Base-by-base conservation (phyloP, 1,140 invertebrate genomes). In the Drosophila arawakana region DNA sequence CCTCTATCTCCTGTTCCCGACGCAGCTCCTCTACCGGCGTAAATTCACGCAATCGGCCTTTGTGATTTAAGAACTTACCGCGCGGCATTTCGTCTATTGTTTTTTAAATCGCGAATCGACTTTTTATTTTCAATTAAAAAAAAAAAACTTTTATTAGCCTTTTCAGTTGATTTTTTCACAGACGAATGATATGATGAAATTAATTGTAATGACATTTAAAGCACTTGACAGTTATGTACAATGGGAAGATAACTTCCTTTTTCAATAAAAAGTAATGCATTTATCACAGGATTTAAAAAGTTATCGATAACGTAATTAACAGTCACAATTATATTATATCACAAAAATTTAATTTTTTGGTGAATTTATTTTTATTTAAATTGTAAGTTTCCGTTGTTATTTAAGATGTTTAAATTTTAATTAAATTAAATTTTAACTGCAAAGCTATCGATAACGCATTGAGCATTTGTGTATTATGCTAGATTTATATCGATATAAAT, bases 1-100 rank as follows among this genome's bases (percentile, higher is more conserved):
- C 34, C 0, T 74, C 65, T 39, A 50, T 47, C 21, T 72, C 61
- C 2, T 50, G 35, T 8, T 83, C 73, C 7, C 47, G 49, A 60
- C 73, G 63, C 30, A 84, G 11, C 4, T 70, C 57, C 7, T 85
- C 78, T 1, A 61, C 47, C 0, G 81, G 70, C 1, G 81, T 84
- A 9, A 84, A 85, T 59, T 85, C 66, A 7, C 81, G 81, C n/a
- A 21, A 11, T 6, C 62, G 65, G 1, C 81, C 81, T 37, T 84
- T 84, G 49, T 85, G 74, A 37, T 34, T 84, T 0, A 54, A 25
- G 10, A 59, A 65, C 21, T 74, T 85, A n/a, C 74, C 62, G 8
- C 78, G 78, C n/a, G 81, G 78, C 81, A 85, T 83, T 21, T 11
- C n/a, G 25, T 5, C 25, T 30, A 30, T 15, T 25, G 15, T 7